Base-by-base conservation (phyloP, 2,888 invertebrate genomes). In the Apoderus coryli region DNA sequence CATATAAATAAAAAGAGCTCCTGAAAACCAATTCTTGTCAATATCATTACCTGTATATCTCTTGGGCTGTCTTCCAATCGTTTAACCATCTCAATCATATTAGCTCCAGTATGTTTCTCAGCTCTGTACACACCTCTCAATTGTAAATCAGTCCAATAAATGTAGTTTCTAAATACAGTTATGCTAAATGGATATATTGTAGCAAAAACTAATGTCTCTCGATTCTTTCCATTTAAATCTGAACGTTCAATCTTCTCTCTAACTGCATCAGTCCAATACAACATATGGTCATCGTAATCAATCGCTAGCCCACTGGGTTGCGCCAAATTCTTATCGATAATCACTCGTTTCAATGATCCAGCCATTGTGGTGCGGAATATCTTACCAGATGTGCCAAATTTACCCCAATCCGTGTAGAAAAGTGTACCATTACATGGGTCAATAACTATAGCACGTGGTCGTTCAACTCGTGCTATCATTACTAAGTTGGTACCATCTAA, bases 241-340 rank as follows among this genome's bases (percentile, higher is more conserved):
- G 89, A 77, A 16, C 93, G 64, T 59, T 98, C 96, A 39, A 98
- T 95, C 55, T 90, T 90, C 52, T 95, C 90, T 12, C 86, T 64
- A 0, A 90, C 84, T 0, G 93, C 92, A 56, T 98, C 96, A 0
- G 95, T 93, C 96, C 96, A 98, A 52, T 95, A 98, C 0, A 88
- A 56, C 70, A 79, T 84, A 15, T 75, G 69, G 26, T 95, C 93
- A 5, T 90, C 88, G 48, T 88, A 93, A 57, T 98, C 96, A 19
- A 98, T 82, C 0, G 93, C 84, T 27, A 98, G 60, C 2, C 96
- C 96, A 42, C 90, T 90, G 0, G 96, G 95, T 56, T 95, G 92
- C 0, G 89, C 86, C 9, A 96, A 60, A 44, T 92, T 86, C 45
- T 78, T 79, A 42, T 85, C 82, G 3, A 96, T 77, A 12, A 98